Base-by-base conservation (phyloP, 64 coral and sea anemone genomes). In the Cladopsammia gracilis region DNA sequence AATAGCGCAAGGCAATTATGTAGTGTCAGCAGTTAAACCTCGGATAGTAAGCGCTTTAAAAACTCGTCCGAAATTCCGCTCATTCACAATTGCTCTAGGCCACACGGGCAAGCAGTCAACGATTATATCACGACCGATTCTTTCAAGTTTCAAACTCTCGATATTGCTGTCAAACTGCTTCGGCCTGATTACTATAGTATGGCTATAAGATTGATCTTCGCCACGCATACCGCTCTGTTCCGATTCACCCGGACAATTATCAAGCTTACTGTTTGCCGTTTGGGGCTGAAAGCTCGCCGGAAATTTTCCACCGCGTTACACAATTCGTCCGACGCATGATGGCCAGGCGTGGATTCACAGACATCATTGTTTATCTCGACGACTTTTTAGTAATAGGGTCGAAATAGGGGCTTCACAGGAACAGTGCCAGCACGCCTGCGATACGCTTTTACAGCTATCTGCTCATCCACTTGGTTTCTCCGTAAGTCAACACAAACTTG, bases 41-140 rank as follows among this genome's bases (percentile, higher is more conserved):
- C 4, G 4, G 4, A 53, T 53, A 4, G 51, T 53, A 53, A 53
- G 51, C 10, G 50, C 78, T 12, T 70, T 91, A 60, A 64, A 64
- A 83, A 77, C 89, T 73, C 82, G 82, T 73, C 89, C 46, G 50
- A 72, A 60, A 79, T 83, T 45, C 78, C 23, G 7, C 23, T 83
- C 23, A 91, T 71, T 83, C 77, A 91, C 19, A 64, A 91, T 48
- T 91, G 62, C 42, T 91, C 89, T 1, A 45, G 78, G 5, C 77
- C 89, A 19, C 77, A 73, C 22, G 89, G 89, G 0, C 64, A 71
- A 3, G 90, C 90, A 13, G 79, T 92, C 11, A 92, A 92, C 70
- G 51, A 92, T 23, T 92, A 86, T 48, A 92, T 92, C 3, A 15
- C 50, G 6, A 92, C 47, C 25, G 43, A 92, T 9, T 75, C 53